Conservation (phyloP, 2,888 invertebrate genomes). For the Acrobeloides nanus region DNA sequence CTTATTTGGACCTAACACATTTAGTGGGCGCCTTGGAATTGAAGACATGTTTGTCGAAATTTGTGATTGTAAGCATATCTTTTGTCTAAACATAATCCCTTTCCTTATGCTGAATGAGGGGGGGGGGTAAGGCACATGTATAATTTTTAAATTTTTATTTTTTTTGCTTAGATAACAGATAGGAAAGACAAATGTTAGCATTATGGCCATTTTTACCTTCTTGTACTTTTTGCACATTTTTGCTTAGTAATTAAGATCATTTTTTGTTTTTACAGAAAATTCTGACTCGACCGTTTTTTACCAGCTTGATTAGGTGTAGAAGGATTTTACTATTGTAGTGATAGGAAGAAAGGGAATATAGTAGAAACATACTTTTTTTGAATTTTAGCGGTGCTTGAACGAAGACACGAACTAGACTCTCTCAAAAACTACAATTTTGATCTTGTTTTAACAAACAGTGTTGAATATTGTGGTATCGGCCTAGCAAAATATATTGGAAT, state of each 20-base stretch:
- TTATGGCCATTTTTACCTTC: too few relatives aligned
- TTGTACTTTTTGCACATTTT: too few relatives aligned
- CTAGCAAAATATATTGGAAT: conserved; percentile 37
- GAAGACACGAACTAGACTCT: conserved; percentile 30
- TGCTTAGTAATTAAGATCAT: too few relatives aligned
- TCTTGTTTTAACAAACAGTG: conserved; percentile 39
- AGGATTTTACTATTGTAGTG: too few relatives aligned
- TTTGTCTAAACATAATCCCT: background rate
- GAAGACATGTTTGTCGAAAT: conserved; percentile 22
- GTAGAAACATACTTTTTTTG: background rate
- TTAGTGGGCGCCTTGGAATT: conserved; percentile 26
- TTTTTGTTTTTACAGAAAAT: conserved; percentile 6
- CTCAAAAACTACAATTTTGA: conserved; percentile 37
- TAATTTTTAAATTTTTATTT: too few relatives aligned
- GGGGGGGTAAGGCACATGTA: background rate
- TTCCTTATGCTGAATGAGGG: background rate
- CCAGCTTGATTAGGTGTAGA: too few relatives aligned
- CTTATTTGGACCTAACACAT: conserved; percentile 13
- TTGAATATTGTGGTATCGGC: conserved; percentile 42
- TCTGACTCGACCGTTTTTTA: conserved; percentile 3
- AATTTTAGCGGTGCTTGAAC: conserved; percentile 29
- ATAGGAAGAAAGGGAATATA: too few relatives aligned
- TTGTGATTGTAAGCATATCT: conserved; percentile 25
- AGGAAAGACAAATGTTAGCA: too few relatives aligned
- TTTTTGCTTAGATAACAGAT: too few relatives aligned